A percentile compares a stretch with the other conserved stretches of the same genome.
Evolutionary conservation across 2,888 invertebrate genomes (phyloP).

Genomic region (Hemicrepidius hirtus): DNA sequence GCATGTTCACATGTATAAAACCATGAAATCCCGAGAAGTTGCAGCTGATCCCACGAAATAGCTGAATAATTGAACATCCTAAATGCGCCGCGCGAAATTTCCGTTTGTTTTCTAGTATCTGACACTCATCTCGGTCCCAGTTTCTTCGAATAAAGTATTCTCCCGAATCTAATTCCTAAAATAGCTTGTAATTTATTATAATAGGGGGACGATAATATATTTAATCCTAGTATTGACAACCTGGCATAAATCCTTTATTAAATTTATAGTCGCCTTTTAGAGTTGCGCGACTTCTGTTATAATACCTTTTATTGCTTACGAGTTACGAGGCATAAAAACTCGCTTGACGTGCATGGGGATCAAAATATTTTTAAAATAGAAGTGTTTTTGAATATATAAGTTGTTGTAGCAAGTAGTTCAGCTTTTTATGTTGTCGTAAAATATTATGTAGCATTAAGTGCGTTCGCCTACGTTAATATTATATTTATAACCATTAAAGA

Average conservation of each 20-base stretch:
- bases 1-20: constrained; percentile 36
- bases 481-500: constrained; percentile 32
- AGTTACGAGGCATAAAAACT: constrained; percentile 46
- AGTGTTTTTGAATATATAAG: constrained; percentile 38
- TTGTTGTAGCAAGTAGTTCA: constrained; percentile 33
- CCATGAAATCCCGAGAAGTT: constrained; percentile 27
- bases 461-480: constrained; percentile 42
- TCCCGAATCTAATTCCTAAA: constrained; percentile 41
- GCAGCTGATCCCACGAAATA: constrained; percentile 48
- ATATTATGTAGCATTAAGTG: constrained; percentile 35
- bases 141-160: constrained; percentile 48
- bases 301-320: constrained; percentile 49
- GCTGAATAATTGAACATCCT: constrained; percentile 51
- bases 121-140: constrained; percentile 46
- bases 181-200: constrained; percentile 40
- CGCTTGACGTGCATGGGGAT: constrained; percentile 35
- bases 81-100: constrained; percentile 51
- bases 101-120: constrained; percentile 55
- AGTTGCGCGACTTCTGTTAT: constrained; percentile 48
- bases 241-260: constrained; percentile 47
- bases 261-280: constrained; percentile 50
- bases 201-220: constrained; percentile 40
- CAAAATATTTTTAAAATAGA: constrained; percentile 49
- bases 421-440: constrained; percentile 38
- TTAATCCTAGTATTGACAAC: constrained; percentile 50